Base-by-base conservation (phyloP, 1,140 invertebrate genomes). In the Achroia grisella region DNA sequence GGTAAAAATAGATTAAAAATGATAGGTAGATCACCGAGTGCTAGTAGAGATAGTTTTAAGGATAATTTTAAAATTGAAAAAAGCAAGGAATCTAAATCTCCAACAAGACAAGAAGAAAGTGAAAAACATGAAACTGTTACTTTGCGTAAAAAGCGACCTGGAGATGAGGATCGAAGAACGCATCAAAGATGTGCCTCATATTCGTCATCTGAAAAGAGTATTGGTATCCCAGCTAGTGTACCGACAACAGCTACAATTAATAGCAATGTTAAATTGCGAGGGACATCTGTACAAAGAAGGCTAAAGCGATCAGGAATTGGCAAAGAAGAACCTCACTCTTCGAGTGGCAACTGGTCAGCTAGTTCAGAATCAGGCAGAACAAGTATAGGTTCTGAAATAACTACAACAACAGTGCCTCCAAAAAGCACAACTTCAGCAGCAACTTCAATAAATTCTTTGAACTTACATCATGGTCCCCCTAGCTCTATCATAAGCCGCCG, bases 331-430 rank as follows among this genome's bases (percentile, higher is more conserved):
- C 91, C 92, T 13, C 93, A 95, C 78, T 96, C 94, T 0, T 96
- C 94, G 32, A 95, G 94, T 48, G 96, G 96, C 34, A 97, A 97
- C 78, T 97, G 96, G 96, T 96, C 94, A 61, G 94, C 94, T 28
- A 95, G 94, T 63, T 96, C 94, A 0, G 93, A 95, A 76, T 96
- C 93, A 54, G 95, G 95, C 30, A 87, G 95, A 46, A 94, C 95
- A 12, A 93, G 92, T 42, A 93, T 93, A 52, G 92, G 92, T 47
- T 94, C 92, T 49, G 92, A 94, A 86, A 93, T 93, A n/a, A 93
- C 92, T 5, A 89, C 88, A 0, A 89, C 89, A 3, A 90, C 89
- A 8, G 91, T 92, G 27, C 92, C 93, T 62, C 90, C 91, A 8
- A 91, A 90, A 78, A 91, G 90, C 42, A 89, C 90, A 6, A 91